Evolutionary conservation across 2,797 vertebrate species (phyloP), one percentile per base, ranked within the genome.

Genomic region (Taenioides sp.): DNA sequence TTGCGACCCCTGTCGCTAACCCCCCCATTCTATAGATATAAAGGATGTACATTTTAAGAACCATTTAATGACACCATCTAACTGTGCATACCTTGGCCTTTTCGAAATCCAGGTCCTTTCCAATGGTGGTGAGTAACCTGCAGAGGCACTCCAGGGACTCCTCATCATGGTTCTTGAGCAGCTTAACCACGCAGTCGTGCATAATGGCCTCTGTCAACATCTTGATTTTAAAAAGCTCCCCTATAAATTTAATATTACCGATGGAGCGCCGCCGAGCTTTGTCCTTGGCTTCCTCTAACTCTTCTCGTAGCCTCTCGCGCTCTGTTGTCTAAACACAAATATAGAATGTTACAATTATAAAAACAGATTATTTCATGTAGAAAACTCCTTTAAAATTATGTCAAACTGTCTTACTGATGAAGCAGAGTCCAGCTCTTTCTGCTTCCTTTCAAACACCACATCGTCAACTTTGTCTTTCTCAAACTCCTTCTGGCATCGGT

Each of bases 191-290:
- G 0, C 98, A 99, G 88, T 99, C 98, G 0, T 99, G 98, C 98
- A 99, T 99, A 90, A 99, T 99, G 72, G 95, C 95, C 84, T 99
- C 98, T 0, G 97, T 99, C 80, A 99, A 90, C 97, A 99, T 99
- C 91, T 98, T 98, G 47, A 99, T 93, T 87, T 99, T 99, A 86
- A 99, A 99, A 12, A 99, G 92, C 83, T 99, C 98, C 0, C 98
- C 97, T 0, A 99, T 99, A 77, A 99, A 99, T 88, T 98, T 98
- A 70, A 99, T 99, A 86, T 99, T 99, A 31, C 98, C 98, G 59
- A 99, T 89, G 0, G 98, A 99, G 69, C 97, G 95, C 43, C 96
- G 93, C 25, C 97, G 94, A 31, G 97, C 97, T 80, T 94, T 92
- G 88, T 98, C 95, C 84, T 96, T 95, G 0, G 95, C 91, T 0